Base-by-base conservation (phyloP, 2,113 vertebrate species). In the Ranitomeya variabilis region DNA sequence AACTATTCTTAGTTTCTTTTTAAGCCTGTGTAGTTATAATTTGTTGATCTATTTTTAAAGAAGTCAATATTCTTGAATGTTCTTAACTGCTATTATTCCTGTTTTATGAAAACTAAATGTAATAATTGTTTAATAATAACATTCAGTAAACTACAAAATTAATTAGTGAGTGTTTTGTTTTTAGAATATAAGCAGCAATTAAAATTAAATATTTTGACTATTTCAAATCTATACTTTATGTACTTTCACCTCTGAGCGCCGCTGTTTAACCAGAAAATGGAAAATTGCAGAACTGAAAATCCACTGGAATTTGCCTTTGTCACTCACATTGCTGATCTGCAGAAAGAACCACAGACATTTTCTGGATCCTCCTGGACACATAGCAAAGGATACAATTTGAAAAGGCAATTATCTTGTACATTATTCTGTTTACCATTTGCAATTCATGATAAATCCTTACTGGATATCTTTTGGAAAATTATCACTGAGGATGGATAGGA, bases 251-350 rank as follows among this genome's bases (percentile, higher is more conserved):
- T 76, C 73, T 76, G 73, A 76, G 73, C 45, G 73, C 37, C 73
- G 45, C 73, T 76, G 19, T 76, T 51, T 83, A 14, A 52, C 90
- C 84, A 89, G 37, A 57, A 79, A 69, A 73, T 5, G 7, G 67
- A 83, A 83, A 82, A 88, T 87, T 21, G 51, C 81, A 55, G 45
- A 51, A 89, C 77, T 26, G 6, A 31, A 83, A 21, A 77, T 62
- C 60, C 57, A 52, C 8, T 1, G 23, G 31, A 79, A 66, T 37
- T 37, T 81, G 62, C 2, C 15, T 82, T 82, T 62, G 31, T 0
- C 4, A 83, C 31, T 59, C 7, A 74, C 62, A 80, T 52, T 71
- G 78, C 51, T 64, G 86, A 83, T 60, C 54, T 57, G 26, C 37
- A 59, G 23, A 59, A 84, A 66, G 59, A 62, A 12, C 31, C 2